Percentiles rank a stretch among this genome's conserved stretches.
phyloP scores from a whole-genome alignment of 2,113 vertebrate genomes.

The Marmota flaviventris region DNA sequence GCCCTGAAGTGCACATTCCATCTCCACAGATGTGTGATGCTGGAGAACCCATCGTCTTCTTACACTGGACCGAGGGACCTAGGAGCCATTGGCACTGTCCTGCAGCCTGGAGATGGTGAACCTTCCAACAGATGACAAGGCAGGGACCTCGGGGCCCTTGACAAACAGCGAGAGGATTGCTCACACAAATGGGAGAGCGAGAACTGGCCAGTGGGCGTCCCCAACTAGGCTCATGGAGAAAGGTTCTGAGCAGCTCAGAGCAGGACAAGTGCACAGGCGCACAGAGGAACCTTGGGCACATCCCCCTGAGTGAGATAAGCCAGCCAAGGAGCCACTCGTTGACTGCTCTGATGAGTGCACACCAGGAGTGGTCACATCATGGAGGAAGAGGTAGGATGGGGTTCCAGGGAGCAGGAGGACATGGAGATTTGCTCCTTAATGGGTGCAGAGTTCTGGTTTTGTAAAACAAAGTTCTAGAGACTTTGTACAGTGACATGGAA shows the following conservation, averaged over 20 bases:
- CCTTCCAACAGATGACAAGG: not conserved
- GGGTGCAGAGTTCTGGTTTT: not conserved
- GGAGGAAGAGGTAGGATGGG: fast-evolving
- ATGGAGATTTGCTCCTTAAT: fast-evolving
- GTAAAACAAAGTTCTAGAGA: not conserved
- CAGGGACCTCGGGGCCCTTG: not conserved
- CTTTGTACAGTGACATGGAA: not conserved
- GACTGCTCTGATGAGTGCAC: fast-evolving
- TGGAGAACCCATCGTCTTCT: not conserved
- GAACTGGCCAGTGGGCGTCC: not conserved
- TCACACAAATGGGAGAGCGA: not conserved
- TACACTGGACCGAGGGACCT: not conserved
- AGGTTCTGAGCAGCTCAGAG: not conserved
- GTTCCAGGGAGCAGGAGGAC: fast-evolving
- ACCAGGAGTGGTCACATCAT: fast-evolving
- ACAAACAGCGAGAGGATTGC: not conserved
- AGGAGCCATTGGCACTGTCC: not conserved
- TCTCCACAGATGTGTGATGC: not conserved
- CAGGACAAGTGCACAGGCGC: fast-evolving
- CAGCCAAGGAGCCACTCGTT: fast-evolving
- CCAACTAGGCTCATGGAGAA: not conserved
- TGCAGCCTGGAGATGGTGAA: not conserved
- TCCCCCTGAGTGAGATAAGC: fast-evolving
- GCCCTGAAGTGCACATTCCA: fast-evolving
- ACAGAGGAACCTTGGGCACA: fast-evolving